Percentiles rank a stretch among this genome's conserved stretches.
These are phyloP conservation scores for Malurus leucopterus DNA, from an alignment of 2,797 vertebrate genomes.

Conservation along the genomic window DNA sequence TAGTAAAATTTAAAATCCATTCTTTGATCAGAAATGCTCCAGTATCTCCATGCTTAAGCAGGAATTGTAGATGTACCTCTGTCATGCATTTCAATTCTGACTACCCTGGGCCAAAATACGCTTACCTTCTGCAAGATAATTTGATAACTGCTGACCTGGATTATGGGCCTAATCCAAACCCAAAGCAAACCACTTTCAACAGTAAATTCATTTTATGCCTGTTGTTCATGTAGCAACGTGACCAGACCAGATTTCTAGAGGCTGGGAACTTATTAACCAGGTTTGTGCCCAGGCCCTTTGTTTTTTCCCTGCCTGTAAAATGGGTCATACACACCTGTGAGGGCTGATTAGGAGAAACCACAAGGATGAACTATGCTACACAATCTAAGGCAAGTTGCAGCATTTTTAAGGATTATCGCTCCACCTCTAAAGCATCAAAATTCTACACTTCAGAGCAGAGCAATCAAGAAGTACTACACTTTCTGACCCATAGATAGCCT, in stretches of 20 bases:
- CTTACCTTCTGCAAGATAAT: background rate
- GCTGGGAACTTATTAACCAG: slow-evolving; percentile 7
- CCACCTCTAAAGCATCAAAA: background rate
- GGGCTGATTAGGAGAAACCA: background rate
- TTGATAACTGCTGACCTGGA: slow-evolving; percentile 33
- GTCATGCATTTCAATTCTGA: background rate
- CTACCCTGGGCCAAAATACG: background rate
- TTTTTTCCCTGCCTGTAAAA: background rate
- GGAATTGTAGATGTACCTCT: background rate
- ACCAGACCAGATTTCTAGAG: slow-evolving; percentile 25
- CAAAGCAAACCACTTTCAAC: slow-evolving; percentile 15
- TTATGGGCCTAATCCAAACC: slow-evolving; percentile 25
- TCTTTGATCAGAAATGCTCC: background rate
- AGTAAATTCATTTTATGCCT: background rate
- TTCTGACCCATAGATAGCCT: background rate
- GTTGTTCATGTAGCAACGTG: slow-evolving; percentile 6
- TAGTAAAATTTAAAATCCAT: background rate
- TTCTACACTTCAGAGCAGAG: background rate
- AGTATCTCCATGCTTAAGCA: background rate
- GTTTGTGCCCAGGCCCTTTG: background rate
- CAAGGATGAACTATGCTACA: background rate
- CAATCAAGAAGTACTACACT: background rate
- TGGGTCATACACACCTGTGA: background rate
- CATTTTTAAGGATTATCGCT: slow-evolving; percentile 2
- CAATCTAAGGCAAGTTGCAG: slow-evolving; percentile 8